These are phyloP conservation scores for Yponomeuta evonymella DNA, from an alignment of 2,888 invertebrate genomes.

Conservation along the genomic window DNA sequence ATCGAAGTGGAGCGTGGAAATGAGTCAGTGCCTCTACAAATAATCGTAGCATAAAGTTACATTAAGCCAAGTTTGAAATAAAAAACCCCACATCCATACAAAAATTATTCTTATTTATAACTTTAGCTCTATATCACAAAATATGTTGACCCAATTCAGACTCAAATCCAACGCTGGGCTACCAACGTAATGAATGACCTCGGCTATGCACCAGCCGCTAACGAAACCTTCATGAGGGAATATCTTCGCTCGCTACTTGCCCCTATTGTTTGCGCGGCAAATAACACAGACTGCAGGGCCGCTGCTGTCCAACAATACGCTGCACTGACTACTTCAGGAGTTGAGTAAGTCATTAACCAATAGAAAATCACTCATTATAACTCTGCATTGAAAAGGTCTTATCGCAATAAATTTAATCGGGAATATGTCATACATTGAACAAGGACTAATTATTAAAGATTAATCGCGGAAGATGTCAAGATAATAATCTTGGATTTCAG, in stretches of 20 bases:
- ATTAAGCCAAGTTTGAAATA: too few relatives aligned
- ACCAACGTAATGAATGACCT: conserved; percentile 37
- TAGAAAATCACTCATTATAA: too few relatives aligned
- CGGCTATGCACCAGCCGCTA: conserved; percentile 32
- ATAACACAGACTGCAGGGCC: conserved; percentile 35
- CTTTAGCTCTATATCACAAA: not conserved
- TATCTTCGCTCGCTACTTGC: conserved; percentile 58
- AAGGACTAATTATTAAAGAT: too few relatives aligned
- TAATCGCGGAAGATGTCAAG: too few relatives aligned
- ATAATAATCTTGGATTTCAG: conserved; percentile 29
- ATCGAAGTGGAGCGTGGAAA: too few relatives aligned
- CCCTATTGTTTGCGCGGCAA: conserved; percentile 46
- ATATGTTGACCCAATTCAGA: conserved; percentile 27
- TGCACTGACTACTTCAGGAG: conserved; percentile 25
- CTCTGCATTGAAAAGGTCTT: too few relatives aligned
- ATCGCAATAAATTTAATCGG: too few relatives aligned
- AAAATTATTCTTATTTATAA: not conserved
- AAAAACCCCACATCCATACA: not conserved
- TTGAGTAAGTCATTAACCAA: conserved; percentile 36
- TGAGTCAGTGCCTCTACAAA: too few relatives aligned
- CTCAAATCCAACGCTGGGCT: conserved; percentile 42
- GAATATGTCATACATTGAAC: too few relatives aligned
- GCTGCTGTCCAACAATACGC: conserved; percentile 42
- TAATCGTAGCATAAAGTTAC: too few relatives aligned
- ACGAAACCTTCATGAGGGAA: conserved; percentile 52